Evolutionary conservation across 2,888 invertebrate genomes (phyloP).

Genomic region (Oithona nana): DNA sequence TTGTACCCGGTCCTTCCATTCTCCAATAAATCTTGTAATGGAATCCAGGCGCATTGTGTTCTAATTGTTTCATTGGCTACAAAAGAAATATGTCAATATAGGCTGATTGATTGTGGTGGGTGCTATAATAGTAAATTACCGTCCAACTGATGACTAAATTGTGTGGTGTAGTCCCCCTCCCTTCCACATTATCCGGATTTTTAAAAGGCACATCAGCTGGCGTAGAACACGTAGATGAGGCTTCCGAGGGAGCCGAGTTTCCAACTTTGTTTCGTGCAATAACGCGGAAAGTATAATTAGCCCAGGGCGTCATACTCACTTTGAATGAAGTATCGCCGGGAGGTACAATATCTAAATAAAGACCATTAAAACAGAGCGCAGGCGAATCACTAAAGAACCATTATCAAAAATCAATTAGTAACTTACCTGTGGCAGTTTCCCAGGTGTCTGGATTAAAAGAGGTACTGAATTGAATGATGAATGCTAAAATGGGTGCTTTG

Average conservation of each 20-base stretch:
- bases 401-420: background rate
- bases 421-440: constrained; percentile 44
- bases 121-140: too few species aligned
- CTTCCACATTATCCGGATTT: constrained; percentile 82
- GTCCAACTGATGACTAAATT: constrained; percentile 90
- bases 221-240: constrained; percentile 64
- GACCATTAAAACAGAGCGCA: too few species aligned
- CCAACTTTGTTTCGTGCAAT: constrained; percentile 86
- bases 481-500: constrained; percentile 76
- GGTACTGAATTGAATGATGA: constrained; percentile 78
- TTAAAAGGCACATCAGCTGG: constrained; percentile 68
- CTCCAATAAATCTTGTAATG: constrained; percentile 74
- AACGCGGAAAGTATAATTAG: constrained; percentile 86
- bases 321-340: constrained; percentile 21
- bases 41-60: constrained; percentile 88
- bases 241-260: constrained; percentile 56
- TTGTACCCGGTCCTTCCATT: constrained; percentile 52
- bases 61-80: constrained; percentile 79
- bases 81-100: too few species aligned
- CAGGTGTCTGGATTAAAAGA: constrained; percentile 79
- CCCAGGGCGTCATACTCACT: constrained; percentile 60
- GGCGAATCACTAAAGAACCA: background rate
- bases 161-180: constrained; percentile 64
- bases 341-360: constrained; percentile 9
- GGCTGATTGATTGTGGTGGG: constrained; percentile 22